Evolutionary conservation across 2,797 vertebrate species (phyloP).

Genomic region (Cynodonichthys magdalenae): DNA sequence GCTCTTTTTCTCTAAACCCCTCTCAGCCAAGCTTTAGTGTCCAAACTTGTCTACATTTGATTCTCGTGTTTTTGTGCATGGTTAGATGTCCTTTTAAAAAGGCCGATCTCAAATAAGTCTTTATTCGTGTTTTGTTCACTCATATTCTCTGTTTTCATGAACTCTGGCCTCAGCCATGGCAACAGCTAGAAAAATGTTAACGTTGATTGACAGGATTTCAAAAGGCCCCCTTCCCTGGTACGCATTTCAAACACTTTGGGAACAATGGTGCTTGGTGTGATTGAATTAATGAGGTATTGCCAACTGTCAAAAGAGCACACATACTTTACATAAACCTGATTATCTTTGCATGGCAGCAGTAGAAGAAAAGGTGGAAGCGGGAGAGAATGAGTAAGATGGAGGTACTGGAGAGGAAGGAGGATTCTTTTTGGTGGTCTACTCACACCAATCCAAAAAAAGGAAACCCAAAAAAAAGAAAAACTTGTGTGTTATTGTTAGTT

Average conservation of each 20-base stretch:
- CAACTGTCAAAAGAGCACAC: conserved; percentile 99
- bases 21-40: conserved; percentile 89
- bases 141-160: conserved; percentile 99
- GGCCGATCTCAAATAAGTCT: conserved; percentile 96
- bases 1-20: conserved; percentile 85
- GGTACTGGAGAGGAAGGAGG: conserved; percentile 74
- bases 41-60: conserved; percentile 98
- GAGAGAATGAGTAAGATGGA: conserved; percentile 73
- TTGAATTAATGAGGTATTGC: conserved; percentile 99
- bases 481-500: conserved; percentile 62
- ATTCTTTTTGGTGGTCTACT: conserved; percentile 87
- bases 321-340: conserved; percentile 99
- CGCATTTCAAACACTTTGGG: conserved; percentile 99
- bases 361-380: conserved; percentile 82
- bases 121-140: conserved; percentile 99
- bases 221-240: conserved; percentile 91
- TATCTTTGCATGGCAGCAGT: conserved; percentile 99
- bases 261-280: conserved; percentile 99
- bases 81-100: conserved; percentile 97
- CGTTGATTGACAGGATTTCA: conserved; percentile 99
- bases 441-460: conserved; percentile 69
- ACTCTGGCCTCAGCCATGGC: conserved; percentile 99
- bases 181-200: conserved; percentile 99
- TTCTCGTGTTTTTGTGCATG: conserved; percentile 96
- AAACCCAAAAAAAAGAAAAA: conserved; percentile 78